Conservation (phyloP, 2,888 invertebrate genomes). For the Tuta absoluta region DNA sequence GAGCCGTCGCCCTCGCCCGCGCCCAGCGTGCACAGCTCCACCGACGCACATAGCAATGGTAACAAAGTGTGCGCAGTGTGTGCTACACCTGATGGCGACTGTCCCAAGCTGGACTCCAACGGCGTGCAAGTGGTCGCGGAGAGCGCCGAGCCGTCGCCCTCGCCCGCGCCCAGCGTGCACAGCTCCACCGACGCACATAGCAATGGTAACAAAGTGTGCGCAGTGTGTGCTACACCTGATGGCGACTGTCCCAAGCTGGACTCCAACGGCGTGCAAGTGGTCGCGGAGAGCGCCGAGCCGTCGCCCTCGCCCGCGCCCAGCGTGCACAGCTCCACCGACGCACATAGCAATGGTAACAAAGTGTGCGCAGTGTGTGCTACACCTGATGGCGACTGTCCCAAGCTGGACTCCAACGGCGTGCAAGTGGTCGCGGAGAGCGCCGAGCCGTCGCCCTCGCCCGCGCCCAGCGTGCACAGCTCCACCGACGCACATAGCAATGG, state of each 20-base stretch:
- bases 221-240: slow-evolving; percentile 57
- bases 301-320: slow-evolving; percentile 82
- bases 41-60: slow-evolving; percentile 65
- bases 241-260: slow-evolving; percentile 92
- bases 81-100: slow-evolving; percentile 83
- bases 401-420: slow-evolving; percentile 92
- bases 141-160: slow-evolving; percentile 61
- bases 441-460: slow-evolving; percentile 74
- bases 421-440: slow-evolving; percentile 80
- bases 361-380: neutral
- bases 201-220: neutral
- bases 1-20: slow-evolving; percentile 77
- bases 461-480: slow-evolving; percentile 88
- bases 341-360: neutral
- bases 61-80: neutral
- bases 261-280: slow-evolving; percentile 90
- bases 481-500: slow-evolving; percentile 77
- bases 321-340: slow-evolving; percentile 89
- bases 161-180: slow-evolving; percentile 86
- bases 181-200: slow-evolving; percentile 86
- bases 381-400: slow-evolving; percentile 89
- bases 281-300: slow-evolving; percentile 68
- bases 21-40: slow-evolving; percentile 88
- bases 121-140: slow-evolving; percentile 86
- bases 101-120: slow-evolving; percentile 92